phyloP scores from a whole-genome alignment of 2,797 vertebrate species.

The Anabacerthia variegaticeps region DNA sequence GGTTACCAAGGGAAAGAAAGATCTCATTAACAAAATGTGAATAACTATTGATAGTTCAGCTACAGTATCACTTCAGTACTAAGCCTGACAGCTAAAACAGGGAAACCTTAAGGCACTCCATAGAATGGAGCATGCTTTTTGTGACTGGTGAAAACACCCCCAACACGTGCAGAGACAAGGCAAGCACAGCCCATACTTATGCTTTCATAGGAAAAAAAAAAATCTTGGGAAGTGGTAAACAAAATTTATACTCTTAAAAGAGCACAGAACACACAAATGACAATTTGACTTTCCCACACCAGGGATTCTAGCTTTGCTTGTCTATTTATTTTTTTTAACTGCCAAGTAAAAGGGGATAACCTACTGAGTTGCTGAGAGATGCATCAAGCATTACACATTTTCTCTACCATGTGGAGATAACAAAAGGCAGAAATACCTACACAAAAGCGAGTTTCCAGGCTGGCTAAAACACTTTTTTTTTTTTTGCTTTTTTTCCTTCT shows the following conservation, averaged over 20 bases:
- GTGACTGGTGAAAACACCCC: rapidly evolving
- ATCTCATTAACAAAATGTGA: neutral
- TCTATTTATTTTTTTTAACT: neutral
- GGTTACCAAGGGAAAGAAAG: neutral
- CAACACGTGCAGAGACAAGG: rapidly evolving
- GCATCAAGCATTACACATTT: neutral
- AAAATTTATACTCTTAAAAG: neutral
- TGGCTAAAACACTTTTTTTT: neutral
- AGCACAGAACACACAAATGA: neutral
- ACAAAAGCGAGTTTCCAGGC: neutral
- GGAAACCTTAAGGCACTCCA: neutral
- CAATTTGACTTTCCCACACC: neutral
- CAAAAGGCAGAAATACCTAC: neutral
- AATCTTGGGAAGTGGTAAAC: neutral
- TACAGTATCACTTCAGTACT: neutral
- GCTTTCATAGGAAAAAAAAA: neutral
- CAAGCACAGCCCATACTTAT: neutral
- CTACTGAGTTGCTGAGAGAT: neutral
- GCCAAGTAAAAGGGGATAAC: neutral
- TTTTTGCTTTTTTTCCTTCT: neutral
- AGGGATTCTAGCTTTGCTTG: neutral
- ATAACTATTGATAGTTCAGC: neutral
- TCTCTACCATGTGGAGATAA: neutral
- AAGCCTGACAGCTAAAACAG: neutral
- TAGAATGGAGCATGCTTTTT: neutral